Base-by-base conservation (phyloP, 2,888 invertebrate species). In the Eristalis tenax region DNA sequence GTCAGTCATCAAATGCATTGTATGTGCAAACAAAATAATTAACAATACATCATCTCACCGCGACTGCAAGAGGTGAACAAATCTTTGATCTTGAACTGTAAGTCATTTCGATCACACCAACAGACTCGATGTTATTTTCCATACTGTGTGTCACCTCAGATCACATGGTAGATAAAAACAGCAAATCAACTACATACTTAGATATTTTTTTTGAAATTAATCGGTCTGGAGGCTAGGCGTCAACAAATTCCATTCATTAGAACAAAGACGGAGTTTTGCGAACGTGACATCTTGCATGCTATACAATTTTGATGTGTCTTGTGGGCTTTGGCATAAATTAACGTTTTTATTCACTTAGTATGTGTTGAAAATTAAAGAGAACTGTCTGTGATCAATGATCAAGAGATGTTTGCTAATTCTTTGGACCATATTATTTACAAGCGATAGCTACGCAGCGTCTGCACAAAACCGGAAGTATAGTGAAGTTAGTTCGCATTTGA, bases 401-500 rank as follows among this genome's bases (percentile, higher is more conserved):
- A 50, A 1, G 18, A 50, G 50, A 50, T 18, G 18, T 50, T 50
- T 18, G 50, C 50, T 50, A 18, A 50, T 50, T 6, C 50, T 4
- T 50, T 50, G 50, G 18, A 18, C 18, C 50, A 8, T 43, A n/a
- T 43, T 2, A 18, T 15, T 43, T 43, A 15, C 50, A 18, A 50
- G 18, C 50, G 18, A 50, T 18, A 8, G 18, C 18, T 50, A 18
- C 18, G 50, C 50, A 50, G 6, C 50, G 8, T 18, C 50, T 8
- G 18, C 50, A 18, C 18, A 50, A 50, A 13, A 57, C 28, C 57
- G 69, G 69, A 69, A 69, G 65, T 43, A 13, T 66, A 15, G n/a
- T 43, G 40, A 11, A 68, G 28, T 10, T 11, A 68, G 50, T 68
- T 66, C 43, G 38, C 43, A 23, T 43, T 3, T 40, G 15, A 43